A percentile compares a stretch with the other conserved stretches of the same genome.
phyloP scores from a whole-genome alignment of 2,113 vertebrate species.

The Holacanthus passer region DNA sequence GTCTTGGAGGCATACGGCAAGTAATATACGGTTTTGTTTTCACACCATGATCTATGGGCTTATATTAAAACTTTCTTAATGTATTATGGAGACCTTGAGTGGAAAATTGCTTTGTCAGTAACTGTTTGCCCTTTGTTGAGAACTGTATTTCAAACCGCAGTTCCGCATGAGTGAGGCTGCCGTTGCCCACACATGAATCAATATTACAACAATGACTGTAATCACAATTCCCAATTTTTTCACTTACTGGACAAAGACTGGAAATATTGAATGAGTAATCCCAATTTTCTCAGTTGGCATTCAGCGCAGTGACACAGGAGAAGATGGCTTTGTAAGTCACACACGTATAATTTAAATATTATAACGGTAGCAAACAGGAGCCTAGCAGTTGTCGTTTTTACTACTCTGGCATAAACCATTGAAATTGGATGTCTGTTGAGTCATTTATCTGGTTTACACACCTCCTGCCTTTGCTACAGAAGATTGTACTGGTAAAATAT shows the following conservation, averaged over 20 bases:
- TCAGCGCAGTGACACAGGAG: conserved; percentile 13
- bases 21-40: conserved; percentile 47
- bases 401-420: conserved; percentile 69
- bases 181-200: conserved; percentile 57
- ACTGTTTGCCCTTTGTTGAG: conserved; percentile 72
- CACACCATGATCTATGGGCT: conserved; percentile 52
- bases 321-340: conserved; percentile 36
- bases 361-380: conserved; percentile 42
- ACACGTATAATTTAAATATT: conserved; percentile 55
- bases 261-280: conserved; percentile 58
- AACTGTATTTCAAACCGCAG: conserved; percentile 61
- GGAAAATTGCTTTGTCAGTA: conserved; percentile 76
- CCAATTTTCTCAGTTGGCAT: conserved; percentile 38
- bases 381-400: conserved; percentile 66
- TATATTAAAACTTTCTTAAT: conserved; percentile 58
- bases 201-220: conserved; percentile 62
- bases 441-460: conserved; percentile 71
- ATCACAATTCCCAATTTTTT: conserved; percentile 70
- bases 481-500: conserved; percentile 51
- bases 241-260: conserved; percentile 43
- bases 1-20: conserved; percentile 43
- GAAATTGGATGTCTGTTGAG: conserved; percentile 67
- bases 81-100: conserved; percentile 72
- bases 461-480: conserved; percentile 36
- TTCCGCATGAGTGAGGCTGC: conserved; percentile 61